A percentile compares a stretch with the other conserved stretches of the same genome.
Conservation (phyloP, 2,113 vertebrate genomes). For the Pogonocichla stellata region DNA sequence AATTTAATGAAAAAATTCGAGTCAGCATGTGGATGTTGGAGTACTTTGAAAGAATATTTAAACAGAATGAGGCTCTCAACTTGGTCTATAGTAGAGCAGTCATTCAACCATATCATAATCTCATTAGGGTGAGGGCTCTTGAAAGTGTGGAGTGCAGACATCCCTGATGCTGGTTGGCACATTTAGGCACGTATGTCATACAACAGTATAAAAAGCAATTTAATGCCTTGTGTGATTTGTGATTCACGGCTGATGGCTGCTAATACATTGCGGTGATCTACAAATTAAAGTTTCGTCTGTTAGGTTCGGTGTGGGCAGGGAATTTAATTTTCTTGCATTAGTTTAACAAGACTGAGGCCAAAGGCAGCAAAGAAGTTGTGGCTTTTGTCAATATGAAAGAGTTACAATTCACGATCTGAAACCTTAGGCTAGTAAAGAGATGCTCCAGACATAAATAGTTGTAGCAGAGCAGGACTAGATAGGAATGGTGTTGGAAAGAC, state of each 20-base stretch:
- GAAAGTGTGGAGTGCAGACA: constrained; percentile 39
- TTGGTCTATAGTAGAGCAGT: neutral
- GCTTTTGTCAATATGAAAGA: neutral
- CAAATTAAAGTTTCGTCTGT: constrained; percentile 3
- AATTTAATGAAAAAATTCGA: constrained; percentile 27
- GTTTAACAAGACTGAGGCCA: neutral
- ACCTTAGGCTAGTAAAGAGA: neutral
- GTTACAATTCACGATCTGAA: neutral
- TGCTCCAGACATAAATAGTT: neutral
- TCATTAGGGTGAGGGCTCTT: constrained; percentile 34
- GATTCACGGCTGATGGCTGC: neutral
- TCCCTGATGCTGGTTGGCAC: constrained; percentile 1
- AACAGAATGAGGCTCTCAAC: constrained; percentile 12
- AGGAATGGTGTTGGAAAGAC: rapidly evolving
- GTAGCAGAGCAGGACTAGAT: neutral
- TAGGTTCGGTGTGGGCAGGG: neutral
- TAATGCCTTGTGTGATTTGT: constrained; percentile 30
- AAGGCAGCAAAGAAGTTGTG: neutral
- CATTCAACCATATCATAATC: constrained; percentile 14
- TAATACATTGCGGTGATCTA: constrained; percentile 20
- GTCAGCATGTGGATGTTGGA: neutral
- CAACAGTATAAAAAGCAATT: constrained; percentile 37
- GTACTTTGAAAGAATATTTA: constrained; percentile 11
- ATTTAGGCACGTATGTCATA: neutral
- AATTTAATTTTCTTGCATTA: neutral